These are phyloP conservation scores for Natrix natrix DNA, from an alignment of 2,797 vertebrate species.

Conservation along the genomic window DNA sequence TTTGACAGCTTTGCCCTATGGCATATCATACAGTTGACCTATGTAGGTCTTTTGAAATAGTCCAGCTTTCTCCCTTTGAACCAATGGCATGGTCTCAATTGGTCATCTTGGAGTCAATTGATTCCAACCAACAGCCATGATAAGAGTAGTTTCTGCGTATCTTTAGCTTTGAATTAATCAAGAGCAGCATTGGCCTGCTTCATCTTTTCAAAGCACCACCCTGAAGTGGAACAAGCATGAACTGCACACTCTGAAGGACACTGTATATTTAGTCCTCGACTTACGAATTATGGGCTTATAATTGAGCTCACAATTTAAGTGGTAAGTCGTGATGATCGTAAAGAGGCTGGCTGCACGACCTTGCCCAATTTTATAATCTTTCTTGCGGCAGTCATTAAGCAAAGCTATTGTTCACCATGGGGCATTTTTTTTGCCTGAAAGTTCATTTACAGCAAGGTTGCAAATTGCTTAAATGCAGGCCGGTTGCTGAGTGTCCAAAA, in stretches of 20 bases:
- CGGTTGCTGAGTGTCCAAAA: not conserved
- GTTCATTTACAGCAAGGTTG: not conserved
- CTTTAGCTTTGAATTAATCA: not conserved
- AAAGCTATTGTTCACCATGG: not conserved
- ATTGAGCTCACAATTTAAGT: not conserved
- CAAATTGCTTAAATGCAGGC: not conserved
- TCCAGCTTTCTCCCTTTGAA: not conserved
- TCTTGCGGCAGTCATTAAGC: not conserved
- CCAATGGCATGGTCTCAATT: not conserved
- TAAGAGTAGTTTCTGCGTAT: not conserved
- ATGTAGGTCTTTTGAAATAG: not conserved
- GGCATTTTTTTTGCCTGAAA: not conserved
- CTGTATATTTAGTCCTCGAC: not conserved
- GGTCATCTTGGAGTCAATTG: too few relatives aligned
- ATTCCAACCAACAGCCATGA: not conserved
- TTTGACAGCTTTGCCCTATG: too few relatives aligned
- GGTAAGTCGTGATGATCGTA: not conserved
- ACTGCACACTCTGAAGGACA: not conserved
- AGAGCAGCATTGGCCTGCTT: not conserved
- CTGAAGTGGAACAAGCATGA: not conserved
- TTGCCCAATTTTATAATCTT: not conserved
- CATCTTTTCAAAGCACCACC: not conserved
- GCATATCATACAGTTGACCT: not conserved
- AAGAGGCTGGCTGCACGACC: not conserved
- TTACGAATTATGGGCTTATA: not conserved